Conservation (phyloP, 2,113 vertebrate species). For the Centropus unirufus region DNA sequence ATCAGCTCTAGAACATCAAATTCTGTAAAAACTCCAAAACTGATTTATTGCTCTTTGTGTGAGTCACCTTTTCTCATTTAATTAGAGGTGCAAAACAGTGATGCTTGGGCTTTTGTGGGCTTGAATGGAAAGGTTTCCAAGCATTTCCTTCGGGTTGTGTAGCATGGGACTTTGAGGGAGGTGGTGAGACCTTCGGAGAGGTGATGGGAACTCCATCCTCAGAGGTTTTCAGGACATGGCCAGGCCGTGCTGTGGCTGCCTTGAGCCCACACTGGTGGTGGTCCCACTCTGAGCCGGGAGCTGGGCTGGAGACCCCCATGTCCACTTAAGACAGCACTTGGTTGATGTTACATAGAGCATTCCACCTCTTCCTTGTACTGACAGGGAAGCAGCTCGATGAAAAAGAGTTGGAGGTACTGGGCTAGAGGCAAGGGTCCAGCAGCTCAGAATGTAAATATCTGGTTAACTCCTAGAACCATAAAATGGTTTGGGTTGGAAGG, state of each 20-base stretch:
- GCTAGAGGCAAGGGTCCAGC: not conserved
- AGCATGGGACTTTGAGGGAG: rapidly evolving
- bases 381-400: not conserved
- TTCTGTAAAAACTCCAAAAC: not conserved
- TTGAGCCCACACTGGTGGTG: rapidly evolving
- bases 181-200: not conserved
- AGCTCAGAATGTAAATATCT: not conserved
- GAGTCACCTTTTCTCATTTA: not conserved
- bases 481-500: too few species aligned
- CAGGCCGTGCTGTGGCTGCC: not conserved
- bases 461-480: not conserved
- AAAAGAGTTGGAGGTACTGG: not conserved
- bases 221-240: not conserved
- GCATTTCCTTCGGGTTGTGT: not conserved
- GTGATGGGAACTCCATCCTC: not conserved
- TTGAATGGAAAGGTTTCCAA: not conserved
- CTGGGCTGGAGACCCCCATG: not conserved
- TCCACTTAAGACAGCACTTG: not conserved
- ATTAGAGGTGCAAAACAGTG: not conserved
- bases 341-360: not conserved
- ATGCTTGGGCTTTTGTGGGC: not conserved
- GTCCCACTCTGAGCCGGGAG: not conserved
- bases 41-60: not conserved
- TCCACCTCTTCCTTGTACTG: not conserved
- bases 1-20: not conserved